Evolutionary conservation across 2,113 vertebrate genomes (phyloP), one percentile per base, ranked within the genome.

Genomic region (Elachura formosa): DNA sequence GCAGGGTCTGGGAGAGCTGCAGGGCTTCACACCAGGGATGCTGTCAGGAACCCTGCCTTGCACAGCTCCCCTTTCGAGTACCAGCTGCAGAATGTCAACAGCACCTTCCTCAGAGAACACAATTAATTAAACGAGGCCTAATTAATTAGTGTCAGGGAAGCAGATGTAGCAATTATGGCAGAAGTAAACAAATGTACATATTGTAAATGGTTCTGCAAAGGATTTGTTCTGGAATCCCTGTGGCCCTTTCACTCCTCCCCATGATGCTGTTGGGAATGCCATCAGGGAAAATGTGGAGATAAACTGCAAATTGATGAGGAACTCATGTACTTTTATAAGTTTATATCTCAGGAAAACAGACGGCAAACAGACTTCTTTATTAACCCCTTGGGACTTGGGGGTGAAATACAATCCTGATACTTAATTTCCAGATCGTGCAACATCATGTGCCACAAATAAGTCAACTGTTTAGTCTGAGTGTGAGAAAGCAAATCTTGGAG

Each of bases 121-220:
- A 87, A 72, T 81, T 88, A 93, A 90, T 90, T 92, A 86, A 76
- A 92, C 4, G 18, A 75, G 55, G 48, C 64, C 85, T 95, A 81
- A 96, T 96, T 96, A 93, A 94, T 92, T 90, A 86, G 48, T 59
- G 52, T 86, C 73, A 89, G 34, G 81, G 84, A 84, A 95, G 90
- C 76, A 94, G 83, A 93, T 74, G 79, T 67, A 86, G 68, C 38
- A 81, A 62, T 94, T 94, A 78, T 13, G 28, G 75, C 6, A 12
- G 59, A 93, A 81, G 52, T 93, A 95, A 95, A 90, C 87, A 95
- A 77, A 77, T 62, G 61, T 74, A 86, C 72, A 26, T 92, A 84
- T 34, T 89, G 79, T 86, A 92, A 92, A 84, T 93, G 74, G 87
- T 55, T 80, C 56, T 63, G 48, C 59, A 77, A 48, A 93, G 51